Conservation (phyloP, 2,797 vertebrate genomes). For the Pachyuromys duprasi region DNA sequence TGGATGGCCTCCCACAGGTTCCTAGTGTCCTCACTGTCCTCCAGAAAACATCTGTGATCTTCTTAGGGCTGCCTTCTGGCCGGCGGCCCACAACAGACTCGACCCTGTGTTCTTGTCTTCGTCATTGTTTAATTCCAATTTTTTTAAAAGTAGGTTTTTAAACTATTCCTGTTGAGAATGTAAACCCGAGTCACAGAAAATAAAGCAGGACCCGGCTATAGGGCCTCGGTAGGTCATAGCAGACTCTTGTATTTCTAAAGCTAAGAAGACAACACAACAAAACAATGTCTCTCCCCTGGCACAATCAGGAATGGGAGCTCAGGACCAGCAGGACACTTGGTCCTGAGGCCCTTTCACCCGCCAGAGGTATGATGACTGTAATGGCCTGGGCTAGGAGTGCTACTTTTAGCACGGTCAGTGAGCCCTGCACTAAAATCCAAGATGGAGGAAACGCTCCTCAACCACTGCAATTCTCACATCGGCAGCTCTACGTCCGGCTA, state of each 20-base stretch:
- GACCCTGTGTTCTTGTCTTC: neutral
- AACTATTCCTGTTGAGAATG: neutral
- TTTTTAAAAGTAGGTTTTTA: neutral
- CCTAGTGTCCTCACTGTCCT: neutral
- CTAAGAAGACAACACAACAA: neutral
- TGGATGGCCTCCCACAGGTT: neutral
- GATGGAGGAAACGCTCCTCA: neutral
- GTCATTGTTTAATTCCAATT: neutral
- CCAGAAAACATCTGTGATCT: neutral
- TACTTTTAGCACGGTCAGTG: too few relatives aligned
- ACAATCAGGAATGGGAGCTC: neutral
- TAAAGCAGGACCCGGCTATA: neutral
- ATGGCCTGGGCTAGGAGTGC: neutral
- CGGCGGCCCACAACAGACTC: neutral
- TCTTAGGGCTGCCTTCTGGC: neutral
- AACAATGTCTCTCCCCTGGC: neutral
- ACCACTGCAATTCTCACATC: neutral
- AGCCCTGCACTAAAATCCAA: neutral
- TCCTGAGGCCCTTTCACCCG: neutral
- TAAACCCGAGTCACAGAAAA: neutral
- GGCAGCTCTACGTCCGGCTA: neutral
- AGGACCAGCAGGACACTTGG: neutral
- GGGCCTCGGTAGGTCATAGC: neutral
- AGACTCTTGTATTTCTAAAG: neutral
- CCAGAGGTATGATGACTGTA: too few relatives aligned